These are phyloP conservation scores for Caenorhabditis briggsae DNA, from an alignment of 1,140 invertebrate genomes.

Conservation along the genomic window DNA sequence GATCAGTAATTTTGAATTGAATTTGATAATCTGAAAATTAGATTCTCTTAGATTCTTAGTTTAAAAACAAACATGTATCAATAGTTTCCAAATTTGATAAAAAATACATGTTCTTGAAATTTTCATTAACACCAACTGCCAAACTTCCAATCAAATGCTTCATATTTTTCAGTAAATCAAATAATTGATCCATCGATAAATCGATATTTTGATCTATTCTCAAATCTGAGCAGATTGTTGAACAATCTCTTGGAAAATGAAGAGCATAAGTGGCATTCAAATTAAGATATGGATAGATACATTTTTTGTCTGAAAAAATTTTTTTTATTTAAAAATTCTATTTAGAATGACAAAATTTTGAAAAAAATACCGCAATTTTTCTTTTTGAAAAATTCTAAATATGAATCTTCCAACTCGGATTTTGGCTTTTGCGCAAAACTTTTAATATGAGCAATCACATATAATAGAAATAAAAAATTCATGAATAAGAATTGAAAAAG, in stretches of 20 bases:
- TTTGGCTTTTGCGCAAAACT: too few relatives aligned
- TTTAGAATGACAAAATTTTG: too few relatives aligned
- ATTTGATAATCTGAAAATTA: background rate
- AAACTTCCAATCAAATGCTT: background rate
- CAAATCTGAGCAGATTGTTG: background rate
- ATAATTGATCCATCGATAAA: background rate
- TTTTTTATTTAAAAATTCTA: too few relatives aligned
- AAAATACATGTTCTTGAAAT: background rate
- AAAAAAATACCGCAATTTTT: too few relatives aligned
- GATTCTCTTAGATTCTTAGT: background rate
- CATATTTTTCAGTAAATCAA: background rate
- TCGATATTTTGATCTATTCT: background rate
- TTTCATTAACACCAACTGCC: background rate
- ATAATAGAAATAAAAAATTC: too few relatives aligned
- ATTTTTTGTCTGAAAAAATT: too few relatives aligned
- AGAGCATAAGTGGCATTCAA: too few relatives aligned
- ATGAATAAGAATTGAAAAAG: too few relatives aligned
- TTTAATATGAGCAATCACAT: too few relatives aligned
- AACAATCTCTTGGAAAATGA: background rate
- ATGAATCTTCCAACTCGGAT: too few relatives aligned
- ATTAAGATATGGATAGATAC: too few relatives aligned
- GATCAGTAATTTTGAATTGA: background rate
- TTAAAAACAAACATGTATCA: background rate
- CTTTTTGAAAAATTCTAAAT: too few relatives aligned
- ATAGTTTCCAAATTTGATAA: background rate